These are phyloP conservation scores for Lumbricus terrestris DNA, from an alignment of 2,888 invertebrate species.

Conservation along the genomic window DNA sequence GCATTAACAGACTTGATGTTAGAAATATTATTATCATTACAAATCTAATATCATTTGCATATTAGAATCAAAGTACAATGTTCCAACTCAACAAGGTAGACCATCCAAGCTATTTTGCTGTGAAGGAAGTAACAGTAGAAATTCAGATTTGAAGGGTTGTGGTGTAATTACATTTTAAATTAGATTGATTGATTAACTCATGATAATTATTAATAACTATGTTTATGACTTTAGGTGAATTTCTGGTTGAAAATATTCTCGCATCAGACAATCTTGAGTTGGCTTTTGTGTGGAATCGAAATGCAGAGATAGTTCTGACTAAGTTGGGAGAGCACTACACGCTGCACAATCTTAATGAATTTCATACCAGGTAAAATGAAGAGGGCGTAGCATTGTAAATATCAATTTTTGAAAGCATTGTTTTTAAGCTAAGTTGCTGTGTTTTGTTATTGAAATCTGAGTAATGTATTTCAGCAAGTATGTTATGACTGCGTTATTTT, in stretches of 20 bases:
- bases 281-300: slow-evolving; percentile 62
- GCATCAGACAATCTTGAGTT: slow-evolving; percentile 52
- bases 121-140: too few relatives aligned
- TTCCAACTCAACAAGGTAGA: too few relatives aligned
- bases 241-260: slow-evolving; percentile 54
- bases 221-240: slow-evolving; percentile 57
- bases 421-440: not conserved
- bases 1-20: too few relatives aligned
- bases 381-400: not conserved
- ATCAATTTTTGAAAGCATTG: not conserved
- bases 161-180: not conserved
- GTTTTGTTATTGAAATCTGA: not conserved
- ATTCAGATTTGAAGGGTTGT: too few relatives aligned
- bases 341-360: not conserved
- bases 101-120: too few relatives aligned
- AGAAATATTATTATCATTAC: too few relatives aligned
- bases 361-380: not conserved
- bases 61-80: too few relatives aligned
- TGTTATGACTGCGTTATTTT: too few relatives aligned
- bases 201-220: not conserved
- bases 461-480: too few relatives aligned
- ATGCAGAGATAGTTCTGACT: slow-evolving; percentile 43
- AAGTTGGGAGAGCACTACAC: slow-evolving; percentile 10
- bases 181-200: not conserved
- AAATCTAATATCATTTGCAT: too few relatives aligned